Percentiles rank a stretch among this genome's conserved stretches.
These are phyloP conservation scores for Thamnophis sirtalis DNA, from an alignment of 2,113 vertebrate species.

Conservation along the genomic window DNA sequence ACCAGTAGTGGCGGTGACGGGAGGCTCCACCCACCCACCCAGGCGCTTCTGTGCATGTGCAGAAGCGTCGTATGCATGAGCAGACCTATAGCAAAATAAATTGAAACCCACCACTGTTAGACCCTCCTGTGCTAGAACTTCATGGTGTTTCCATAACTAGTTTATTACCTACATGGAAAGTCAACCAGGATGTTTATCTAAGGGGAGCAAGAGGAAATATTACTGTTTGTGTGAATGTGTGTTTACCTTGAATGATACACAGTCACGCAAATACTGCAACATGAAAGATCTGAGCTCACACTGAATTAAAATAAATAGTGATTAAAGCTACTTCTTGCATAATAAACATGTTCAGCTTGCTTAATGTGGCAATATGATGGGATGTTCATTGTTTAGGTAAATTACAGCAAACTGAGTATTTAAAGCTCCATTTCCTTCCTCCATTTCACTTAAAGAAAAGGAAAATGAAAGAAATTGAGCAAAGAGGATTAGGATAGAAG, in stretches of 20 bases:
- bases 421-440: constrained; percentile 31
- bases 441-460: neutral
- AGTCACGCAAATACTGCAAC: neutral
- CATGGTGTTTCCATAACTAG: neutral
- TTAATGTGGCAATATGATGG: neutral
- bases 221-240: neutral
- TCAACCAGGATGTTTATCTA: neutral
- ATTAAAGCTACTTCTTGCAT: constrained; percentile 47
- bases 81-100: too few relatives aligned
- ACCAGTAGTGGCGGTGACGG: too few relatives aligned
- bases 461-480: neutral
- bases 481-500: neutral
- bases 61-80: too few relatives aligned
- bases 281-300: constrained; percentile 14
- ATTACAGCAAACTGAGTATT: constrained; percentile 53
- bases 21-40: too few relatives aligned
- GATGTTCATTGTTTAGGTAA: constrained; percentile 38
- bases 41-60: too few relatives aligned
- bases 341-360: constrained; percentile 27
- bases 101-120: too few relatives aligned
- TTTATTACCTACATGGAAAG: neutral
- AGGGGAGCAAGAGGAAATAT: neutral
- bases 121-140: neutral
- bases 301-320: constrained; percentile 27
- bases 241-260: constrained; percentile 8